Percentiles rank a stretch among this genome's conserved stretches.
Conservation (phyloP, 2,113 vertebrate species). For the Pungitius pungitius region DNA sequence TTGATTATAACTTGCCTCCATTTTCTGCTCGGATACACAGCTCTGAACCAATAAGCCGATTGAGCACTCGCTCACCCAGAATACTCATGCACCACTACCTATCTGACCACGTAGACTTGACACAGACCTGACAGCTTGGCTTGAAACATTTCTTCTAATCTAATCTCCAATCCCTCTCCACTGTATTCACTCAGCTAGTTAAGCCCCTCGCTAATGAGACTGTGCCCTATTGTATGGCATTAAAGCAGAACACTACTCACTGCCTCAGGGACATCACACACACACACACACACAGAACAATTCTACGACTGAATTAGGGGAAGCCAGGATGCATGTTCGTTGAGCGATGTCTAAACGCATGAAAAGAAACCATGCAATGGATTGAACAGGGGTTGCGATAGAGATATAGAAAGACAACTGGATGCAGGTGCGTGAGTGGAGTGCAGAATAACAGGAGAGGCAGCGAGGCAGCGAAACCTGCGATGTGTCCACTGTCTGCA, state of each 20-base stretch:
- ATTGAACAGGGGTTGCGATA: not conserved
- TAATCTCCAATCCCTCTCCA: slow-evolving; percentile 68
- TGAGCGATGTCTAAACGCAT: slow-evolving; percentile 10
- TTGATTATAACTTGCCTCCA: not conserved
- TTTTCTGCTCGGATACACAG: not conserved
- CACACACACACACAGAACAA: not conserved
- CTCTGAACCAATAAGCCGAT: not conserved
- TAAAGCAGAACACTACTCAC: slow-evolving; percentile 61
- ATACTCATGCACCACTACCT: slow-evolving; percentile 22
- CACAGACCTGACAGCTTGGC: slow-evolving; percentile 66
- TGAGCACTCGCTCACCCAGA: not conserved
- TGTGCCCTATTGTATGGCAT: slow-evolving; percentile 63
- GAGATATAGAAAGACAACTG: not conserved
- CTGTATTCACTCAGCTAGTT: slow-evolving; percentile 71
- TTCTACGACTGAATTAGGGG: slow-evolving; percentile 39
- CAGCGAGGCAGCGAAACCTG: not conserved
- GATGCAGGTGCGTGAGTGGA: not conserved
- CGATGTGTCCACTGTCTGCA: not conserved
- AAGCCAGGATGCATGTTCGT: slow-evolving; percentile 20
- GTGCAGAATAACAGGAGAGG: not conserved
- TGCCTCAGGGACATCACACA: slow-evolving; percentile 51
- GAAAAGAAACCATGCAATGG: not conserved
- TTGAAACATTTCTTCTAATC: slow-evolving; percentile 73
- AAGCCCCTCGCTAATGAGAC: slow-evolving; percentile 70
- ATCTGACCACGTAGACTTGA: slow-evolving; percentile 60